phyloP scores from a whole-genome alignment of 1,140 invertebrate genomes.

The Zeugodacus cucurbitae region DNA sequence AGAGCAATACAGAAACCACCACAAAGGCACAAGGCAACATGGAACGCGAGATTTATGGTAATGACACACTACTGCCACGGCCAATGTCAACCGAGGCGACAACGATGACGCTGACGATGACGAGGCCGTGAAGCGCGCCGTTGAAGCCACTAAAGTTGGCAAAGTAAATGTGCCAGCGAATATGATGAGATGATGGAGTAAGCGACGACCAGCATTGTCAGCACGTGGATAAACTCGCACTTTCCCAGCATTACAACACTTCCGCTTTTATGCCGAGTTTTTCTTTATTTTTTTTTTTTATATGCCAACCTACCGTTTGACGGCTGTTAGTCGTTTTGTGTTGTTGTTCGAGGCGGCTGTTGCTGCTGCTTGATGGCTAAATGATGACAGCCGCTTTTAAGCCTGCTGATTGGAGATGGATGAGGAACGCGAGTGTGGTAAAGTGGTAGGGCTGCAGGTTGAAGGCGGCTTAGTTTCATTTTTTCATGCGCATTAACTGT shows the following conservation, averaged over 20 bases:
- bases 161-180: background rate
- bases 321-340: background rate
- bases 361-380: conserved; percentile 22
- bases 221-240: conserved; percentile 31
- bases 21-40: background rate
- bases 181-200: background rate
- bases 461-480: conserved; percentile 17
- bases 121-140: background rate
- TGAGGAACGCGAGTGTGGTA: too few species aligned
- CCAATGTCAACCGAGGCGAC: conserved; percentile 14
- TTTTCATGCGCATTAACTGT: background rate
- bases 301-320: background rate
- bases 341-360: background rate
- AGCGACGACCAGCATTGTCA: background rate
- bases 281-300: background rate
- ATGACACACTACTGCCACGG: conserved; percentile 4
- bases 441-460: background rate
- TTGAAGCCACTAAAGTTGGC: background rate
- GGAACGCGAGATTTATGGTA: background rate
- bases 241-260: conserved; percentile 4
- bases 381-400: conserved; percentile 30
- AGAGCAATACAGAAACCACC: background rate
- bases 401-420: background rate
- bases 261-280: background rate
- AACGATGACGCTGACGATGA: background rate